These are phyloP conservation scores for Leucopsar rothschildi DNA, from an alignment of 2,113 vertebrate species.

Conservation along the genomic window DNA sequence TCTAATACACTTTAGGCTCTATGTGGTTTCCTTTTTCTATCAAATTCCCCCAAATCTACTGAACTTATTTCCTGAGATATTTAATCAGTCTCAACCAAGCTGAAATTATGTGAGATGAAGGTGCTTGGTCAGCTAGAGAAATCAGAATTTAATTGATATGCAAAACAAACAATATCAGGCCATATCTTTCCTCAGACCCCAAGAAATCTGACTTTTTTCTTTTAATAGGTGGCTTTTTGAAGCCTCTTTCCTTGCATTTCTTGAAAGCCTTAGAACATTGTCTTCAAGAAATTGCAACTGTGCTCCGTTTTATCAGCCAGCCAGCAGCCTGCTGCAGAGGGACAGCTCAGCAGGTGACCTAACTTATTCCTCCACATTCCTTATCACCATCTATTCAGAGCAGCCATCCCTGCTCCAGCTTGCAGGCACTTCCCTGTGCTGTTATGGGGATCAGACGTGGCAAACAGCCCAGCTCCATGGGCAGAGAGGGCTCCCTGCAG, in stretches of 20 bases:
- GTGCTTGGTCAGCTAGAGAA: background rate
- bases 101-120: background rate
- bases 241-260: background rate
- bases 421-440: accelerated
- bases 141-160: background rate
- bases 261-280: background rate
- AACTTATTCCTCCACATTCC: background rate
- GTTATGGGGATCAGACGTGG: accelerated
- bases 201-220: background rate
- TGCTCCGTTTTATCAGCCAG: background rate
- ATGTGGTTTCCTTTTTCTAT: background rate
- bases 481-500: background rate
- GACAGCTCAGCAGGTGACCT: background rate
- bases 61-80: background rate
- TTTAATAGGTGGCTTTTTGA: background rate
- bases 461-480: background rate
- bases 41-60: background rate
- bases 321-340: background rate
- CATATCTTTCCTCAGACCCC: background rate
- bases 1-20: background rate
- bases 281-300: background rate
- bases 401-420: background rate
- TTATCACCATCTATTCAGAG: background rate
- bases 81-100: background rate
- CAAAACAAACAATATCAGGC: background rate